phyloP scores from a whole-genome alignment of 2,113 vertebrate species.

The Hypanus sabinus region DNA sequence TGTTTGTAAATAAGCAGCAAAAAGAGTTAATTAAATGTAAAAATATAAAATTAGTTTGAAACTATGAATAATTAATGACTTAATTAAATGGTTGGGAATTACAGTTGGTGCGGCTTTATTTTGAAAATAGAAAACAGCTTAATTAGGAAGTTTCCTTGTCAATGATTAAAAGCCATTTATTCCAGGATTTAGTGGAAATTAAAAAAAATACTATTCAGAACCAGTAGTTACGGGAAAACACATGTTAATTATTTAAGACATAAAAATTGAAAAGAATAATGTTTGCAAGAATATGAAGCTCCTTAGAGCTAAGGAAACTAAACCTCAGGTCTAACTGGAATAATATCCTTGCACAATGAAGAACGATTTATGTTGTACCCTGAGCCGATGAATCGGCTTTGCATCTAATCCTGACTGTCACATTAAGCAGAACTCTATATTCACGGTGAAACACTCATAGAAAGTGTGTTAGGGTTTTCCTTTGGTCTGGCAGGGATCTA shows the following conservation, averaged over 20 bases:
- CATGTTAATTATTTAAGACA: background rate
- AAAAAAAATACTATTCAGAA: background rate
- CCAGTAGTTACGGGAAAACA: background rate
- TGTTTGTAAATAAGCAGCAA: background rate
- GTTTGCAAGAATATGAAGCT: background rate
- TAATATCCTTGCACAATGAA: background rate
- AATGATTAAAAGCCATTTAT: background rate
- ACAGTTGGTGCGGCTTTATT: background rate
- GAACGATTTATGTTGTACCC: background rate
- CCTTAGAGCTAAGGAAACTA: background rate
- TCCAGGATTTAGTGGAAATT: background rate
- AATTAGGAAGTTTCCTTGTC: background rate
- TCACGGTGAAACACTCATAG: background rate
- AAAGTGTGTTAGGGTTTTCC: background rate
- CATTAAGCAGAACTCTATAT: background rate
- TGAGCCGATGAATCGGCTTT: background rate
- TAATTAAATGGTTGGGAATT: constrained; percentile 17
- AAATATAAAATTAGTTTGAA: background rate
- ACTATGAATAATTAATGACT: background rate
- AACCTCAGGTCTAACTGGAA: background rate
- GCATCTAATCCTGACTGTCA: background rate
- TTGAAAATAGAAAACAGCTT: background rate
- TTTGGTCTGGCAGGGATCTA: background rate
- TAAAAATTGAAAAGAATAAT: background rate
- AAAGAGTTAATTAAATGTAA: background rate